Percentiles rank a stretch among this genome's conserved stretches.
phyloP scores from a whole-genome alignment of 2,113 vertebrate genomes.

The Atractosteus spatula region DNA sequence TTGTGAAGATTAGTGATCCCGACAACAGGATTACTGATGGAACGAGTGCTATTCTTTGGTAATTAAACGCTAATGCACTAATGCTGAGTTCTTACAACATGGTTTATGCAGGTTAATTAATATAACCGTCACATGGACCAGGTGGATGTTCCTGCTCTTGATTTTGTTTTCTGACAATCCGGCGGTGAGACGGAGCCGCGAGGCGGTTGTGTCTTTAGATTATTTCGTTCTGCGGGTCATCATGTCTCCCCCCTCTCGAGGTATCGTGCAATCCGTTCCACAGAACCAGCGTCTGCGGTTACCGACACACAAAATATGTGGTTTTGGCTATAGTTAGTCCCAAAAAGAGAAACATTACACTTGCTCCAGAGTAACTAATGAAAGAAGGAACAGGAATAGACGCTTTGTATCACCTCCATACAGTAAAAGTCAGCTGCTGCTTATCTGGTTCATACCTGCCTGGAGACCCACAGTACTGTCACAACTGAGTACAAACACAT shows the following conservation, averaged over 20 bases:
- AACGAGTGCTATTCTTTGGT: constrained; percentile 75
- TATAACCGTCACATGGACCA: constrained; percentile 12
- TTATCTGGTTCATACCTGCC: background rate
- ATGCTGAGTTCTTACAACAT: constrained; percentile 27
- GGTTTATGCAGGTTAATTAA: constrained; percentile 27
- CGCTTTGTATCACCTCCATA: no score
- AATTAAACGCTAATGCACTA: constrained; percentile 81
- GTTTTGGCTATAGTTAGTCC: no score
- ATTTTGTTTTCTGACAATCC: constrained; percentile 4
- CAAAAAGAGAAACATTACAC: no score
- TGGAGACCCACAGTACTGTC: background rate
- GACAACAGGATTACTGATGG: constrained; percentile 76
- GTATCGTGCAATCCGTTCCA: no score
- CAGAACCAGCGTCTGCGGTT: no score
- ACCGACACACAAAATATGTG: no score
- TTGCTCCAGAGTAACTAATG: no score
- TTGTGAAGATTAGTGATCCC: constrained; percentile 80
- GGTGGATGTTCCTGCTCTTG: background rate
- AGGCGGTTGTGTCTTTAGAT: no score
- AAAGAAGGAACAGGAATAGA: no score
- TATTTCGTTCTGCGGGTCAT: no score
- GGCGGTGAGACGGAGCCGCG: background rate
- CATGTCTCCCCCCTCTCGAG: no score
- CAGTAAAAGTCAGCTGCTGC: no score
- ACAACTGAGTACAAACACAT: background rate